A percentile compares a stretch with the other conserved stretches of the same genome.
These are phyloP conservation scores for Machimus atricapillus DNA, from an alignment of 2,888 invertebrate species.

Conservation along the genomic window DNA sequence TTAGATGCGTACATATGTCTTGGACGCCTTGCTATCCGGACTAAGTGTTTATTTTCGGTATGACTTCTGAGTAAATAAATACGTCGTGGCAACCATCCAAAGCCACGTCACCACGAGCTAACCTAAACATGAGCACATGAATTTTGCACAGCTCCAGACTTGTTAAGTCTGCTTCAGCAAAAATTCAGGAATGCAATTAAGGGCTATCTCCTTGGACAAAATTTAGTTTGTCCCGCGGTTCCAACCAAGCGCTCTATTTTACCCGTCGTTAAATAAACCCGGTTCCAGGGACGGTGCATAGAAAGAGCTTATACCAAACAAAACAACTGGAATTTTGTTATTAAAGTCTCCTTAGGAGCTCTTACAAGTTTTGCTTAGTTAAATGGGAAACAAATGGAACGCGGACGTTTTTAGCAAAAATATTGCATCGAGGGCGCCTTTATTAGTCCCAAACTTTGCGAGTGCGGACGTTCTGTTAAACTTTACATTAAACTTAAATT, in stretches of 20 bases:
- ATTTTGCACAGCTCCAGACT: not conserved
- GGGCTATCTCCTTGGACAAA: not conserved
- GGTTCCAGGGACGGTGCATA: not conserved
- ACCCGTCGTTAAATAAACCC: not conserved
- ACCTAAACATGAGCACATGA: constrained; percentile 3
- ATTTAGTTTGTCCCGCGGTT: not conserved
- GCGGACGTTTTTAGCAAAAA: not conserved
- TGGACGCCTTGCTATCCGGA: not conserved
- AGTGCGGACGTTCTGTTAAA: not conserved
- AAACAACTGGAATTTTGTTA: not conserved
- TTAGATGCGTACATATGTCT: not conserved
- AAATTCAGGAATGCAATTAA: not conserved
- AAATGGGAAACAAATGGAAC: not conserved
- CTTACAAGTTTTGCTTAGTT: not conserved
- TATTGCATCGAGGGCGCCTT: not conserved
- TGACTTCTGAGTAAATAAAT: constrained; percentile 39
- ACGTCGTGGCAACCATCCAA: constrained; percentile 9
- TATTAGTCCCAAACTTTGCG: not conserved
- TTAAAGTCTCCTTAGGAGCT: not conserved
- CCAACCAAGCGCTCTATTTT: not conserved
- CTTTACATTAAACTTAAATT: not conserved
- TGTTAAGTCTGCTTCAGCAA: not conserved
- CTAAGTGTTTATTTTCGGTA: constrained; percentile 42
- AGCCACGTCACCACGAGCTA: not conserved
- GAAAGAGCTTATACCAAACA: not conserved